A percentile compares a stretch with the other conserved stretches of the same genome.
These are phyloP conservation scores for Centruroides vittatus DNA, from an alignment of 1,140 invertebrate genomes.

Conservation along the genomic window DNA sequence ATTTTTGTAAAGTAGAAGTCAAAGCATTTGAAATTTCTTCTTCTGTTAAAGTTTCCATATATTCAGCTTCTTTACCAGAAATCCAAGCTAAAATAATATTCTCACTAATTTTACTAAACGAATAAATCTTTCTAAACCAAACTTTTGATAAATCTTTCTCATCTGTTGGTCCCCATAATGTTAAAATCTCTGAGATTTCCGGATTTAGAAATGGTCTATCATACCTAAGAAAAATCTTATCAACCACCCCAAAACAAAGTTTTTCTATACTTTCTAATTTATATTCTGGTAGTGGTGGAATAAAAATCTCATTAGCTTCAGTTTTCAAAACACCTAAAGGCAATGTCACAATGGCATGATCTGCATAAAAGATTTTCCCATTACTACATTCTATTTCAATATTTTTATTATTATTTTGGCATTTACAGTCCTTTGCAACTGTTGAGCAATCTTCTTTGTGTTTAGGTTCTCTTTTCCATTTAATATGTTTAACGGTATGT, in stretches of 20 bases:
- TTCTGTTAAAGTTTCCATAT: conserved; percentile 58
- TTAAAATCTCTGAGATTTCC: conserved; percentile 68
- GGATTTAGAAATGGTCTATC: conserved; percentile 61
- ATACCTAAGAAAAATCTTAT: conserved; percentile 89
- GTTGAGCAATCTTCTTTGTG: neutral
- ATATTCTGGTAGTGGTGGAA: conserved; percentile 61
- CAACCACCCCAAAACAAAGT: conserved; percentile 77
- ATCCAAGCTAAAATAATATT: conserved; percentile 49
- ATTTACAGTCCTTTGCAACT: neutral
- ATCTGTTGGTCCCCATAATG: conserved; percentile 51
- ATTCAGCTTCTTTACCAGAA: conserved; percentile 52
- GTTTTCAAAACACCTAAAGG: conserved; percentile 83
- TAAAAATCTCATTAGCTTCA: conserved; percentile 55
- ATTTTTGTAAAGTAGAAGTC: conserved; percentile 30
- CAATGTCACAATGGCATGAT: conserved; percentile 82
- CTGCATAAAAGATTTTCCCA: conserved; percentile 54
- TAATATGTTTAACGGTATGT: conserved; percentile 8
- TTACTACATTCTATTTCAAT: conserved; percentile 39
- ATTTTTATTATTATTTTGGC: neutral
- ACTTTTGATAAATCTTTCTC: conserved; percentile 17
- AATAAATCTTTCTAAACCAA: conserved; percentile 89
- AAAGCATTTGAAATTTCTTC: conserved; percentile 53
- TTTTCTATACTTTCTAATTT: conserved; percentile 71
- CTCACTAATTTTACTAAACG: conserved; percentile 52
- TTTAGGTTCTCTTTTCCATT: conserved; percentile 10